A percentile compares a stretch with the other conserved stretches of the same genome.
Conservation (phyloP, 92 coral and sea anemone species). For the Epizoanthus rinbou region DNA sequence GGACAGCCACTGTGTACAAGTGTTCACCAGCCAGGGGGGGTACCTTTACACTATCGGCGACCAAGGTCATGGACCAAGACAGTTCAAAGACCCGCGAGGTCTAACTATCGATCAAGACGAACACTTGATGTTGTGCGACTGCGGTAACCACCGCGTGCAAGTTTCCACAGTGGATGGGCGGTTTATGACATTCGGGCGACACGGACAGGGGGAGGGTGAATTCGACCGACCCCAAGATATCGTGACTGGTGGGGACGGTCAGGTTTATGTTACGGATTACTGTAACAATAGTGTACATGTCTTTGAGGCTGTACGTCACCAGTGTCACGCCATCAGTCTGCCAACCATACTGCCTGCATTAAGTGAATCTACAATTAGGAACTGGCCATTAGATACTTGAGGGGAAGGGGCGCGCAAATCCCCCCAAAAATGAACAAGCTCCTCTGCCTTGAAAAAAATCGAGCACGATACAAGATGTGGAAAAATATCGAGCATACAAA, state of each 20-base stretch:
- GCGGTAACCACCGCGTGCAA: conserved; percentile 83
- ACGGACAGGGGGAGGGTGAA: conserved; percentile 68
- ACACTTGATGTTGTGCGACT: conserved; percentile 74
- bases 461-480: too few relatives aligned
- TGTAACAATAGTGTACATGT: conserved; percentile 73
- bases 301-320: conserved; percentile 25
- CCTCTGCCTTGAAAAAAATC: too few relatives aligned
- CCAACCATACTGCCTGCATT: conserved; percentile 23
- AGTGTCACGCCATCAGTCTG: conserved; percentile 29
- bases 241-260: conserved; percentile 58
- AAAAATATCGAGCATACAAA: too few relatives aligned
- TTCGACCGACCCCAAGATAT: conserved; percentile 81
- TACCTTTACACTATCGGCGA: conserved; percentile 71
- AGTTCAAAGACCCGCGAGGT: conserved; percentile 81
- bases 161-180: conserved; percentile 74
- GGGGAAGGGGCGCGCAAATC: too few relatives aligned
- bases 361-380: conserved; percentile 2
- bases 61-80: conserved; percentile 47
- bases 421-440: too few relatives aligned
- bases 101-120: conserved; percentile 63
- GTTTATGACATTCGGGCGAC: conserved; percentile 61
- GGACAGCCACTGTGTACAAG: conserved; percentile 71
- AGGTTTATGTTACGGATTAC: conserved; percentile 69
- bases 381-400: too few relatives aligned
- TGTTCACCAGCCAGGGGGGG: conserved; percentile 57